These are phyloP conservation scores for Peromyscus polionotus DNA, from an alignment of 2,113 vertebrate species.

Conservation along the genomic window DNA sequence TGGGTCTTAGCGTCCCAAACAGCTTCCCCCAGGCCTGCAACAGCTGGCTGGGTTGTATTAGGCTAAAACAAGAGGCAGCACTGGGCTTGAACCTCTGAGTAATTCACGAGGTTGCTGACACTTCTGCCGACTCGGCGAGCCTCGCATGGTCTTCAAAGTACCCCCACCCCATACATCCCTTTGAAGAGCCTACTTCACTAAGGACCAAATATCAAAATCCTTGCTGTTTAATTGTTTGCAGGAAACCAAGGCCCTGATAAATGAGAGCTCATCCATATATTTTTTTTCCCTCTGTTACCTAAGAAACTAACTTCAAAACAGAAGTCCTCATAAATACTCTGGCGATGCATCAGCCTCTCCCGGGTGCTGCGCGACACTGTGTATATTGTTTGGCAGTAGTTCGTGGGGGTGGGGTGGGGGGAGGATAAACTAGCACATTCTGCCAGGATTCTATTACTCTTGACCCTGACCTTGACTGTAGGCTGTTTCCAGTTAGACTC, in stretches of 20 bases:
- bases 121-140: neutral
- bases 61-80: neutral
- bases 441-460: conserved; percentile 91
- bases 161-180: neutral
- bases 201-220: conserved; percentile 63
- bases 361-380: conserved; percentile 84
- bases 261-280: conserved; percentile 88
- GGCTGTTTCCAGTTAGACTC: conserved; percentile 89
- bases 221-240: conserved; percentile 83
- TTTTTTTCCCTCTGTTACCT: conserved; percentile 91
- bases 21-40: neutral
- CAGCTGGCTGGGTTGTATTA: neutral
- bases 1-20: neutral
- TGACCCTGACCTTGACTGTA: conserved; percentile 90
- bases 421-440: conserved; percentile 88
- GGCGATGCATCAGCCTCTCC: conserved; percentile 90
- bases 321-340: conserved; percentile 93
- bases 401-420: conserved; percentile 73
- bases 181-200: conserved; percentile 59
- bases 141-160: conserved; percentile 27
- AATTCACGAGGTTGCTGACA: neutral
- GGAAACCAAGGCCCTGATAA: conserved; percentile 85
- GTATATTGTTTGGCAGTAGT: conserved; percentile 90
- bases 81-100: neutral
- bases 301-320: conserved; percentile 95